Conservation (phyloP, 1,140 invertebrate genomes). For the Heliconius eleuchia region DNA sequence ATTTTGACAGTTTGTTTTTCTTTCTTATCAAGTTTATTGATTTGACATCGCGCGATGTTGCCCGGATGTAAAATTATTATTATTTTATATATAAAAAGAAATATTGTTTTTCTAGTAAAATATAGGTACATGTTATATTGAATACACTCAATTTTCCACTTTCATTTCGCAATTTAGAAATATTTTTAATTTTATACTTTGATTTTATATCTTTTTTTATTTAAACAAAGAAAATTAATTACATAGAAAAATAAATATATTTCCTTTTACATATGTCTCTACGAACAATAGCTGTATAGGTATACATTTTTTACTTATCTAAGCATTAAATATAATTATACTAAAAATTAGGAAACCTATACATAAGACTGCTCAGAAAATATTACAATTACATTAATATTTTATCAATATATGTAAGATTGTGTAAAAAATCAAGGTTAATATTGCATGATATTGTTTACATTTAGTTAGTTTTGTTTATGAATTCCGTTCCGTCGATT, state of each 20-base stretch:
- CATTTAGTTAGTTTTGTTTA: conserved; percentile 20
- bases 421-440: neutral
- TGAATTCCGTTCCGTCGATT: conserved; percentile 13
- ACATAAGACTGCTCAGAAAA: neutral
- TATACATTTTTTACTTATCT: neutral
- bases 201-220: too few species aligned
- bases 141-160: neutral
- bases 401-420: neutral
- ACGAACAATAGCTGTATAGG: neutral
- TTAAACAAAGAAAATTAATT: too few species aligned
- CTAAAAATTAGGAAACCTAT: neutral
- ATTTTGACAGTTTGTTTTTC: conserved; percentile 2
- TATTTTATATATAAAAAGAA: neutral
- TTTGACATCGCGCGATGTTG: conserved; percentile 25
- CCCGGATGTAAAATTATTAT: conserved; percentile 20
- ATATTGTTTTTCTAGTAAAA: neutral
- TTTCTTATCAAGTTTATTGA: conserved; percentile 5
- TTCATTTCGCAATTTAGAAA: neutral
- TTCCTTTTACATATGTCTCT: too few species aligned
- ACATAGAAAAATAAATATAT: too few species aligned
- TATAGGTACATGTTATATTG: neutral
- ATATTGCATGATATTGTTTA: conserved; percentile 13
- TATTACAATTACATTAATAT: neutral
- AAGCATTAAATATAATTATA: neutral
- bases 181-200: neutral